phyloP scores from a whole-genome alignment of 2,888 invertebrate genomes.

The Rhabditoides inermis region DNA sequence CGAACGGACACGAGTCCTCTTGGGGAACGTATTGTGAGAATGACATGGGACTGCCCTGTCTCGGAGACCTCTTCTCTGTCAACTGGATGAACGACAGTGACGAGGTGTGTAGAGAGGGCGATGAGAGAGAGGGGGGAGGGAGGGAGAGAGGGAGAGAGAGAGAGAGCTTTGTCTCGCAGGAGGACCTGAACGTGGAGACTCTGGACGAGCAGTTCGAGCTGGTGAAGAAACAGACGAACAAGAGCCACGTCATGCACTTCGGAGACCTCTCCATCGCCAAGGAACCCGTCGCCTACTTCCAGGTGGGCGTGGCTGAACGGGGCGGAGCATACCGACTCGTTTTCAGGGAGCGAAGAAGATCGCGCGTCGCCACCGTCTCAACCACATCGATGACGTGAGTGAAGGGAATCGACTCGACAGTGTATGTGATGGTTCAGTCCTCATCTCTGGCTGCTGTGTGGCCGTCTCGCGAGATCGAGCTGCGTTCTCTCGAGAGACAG shows the following conservation, averaged over 20 bases:
- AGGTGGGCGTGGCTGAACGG: slow-evolving; percentile 51
- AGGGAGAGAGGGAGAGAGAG: not conserved
- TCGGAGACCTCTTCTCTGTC: slow-evolving; percentile 63
- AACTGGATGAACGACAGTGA: slow-evolving; percentile 64
- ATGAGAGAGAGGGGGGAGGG: not conserved
- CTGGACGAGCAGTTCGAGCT: slow-evolving; percentile 58
- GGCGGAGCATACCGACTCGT: not conserved
- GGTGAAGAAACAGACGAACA: slow-evolving; percentile 59
- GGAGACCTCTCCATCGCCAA: slow-evolving; percentile 56
- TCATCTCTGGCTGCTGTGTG: no score
- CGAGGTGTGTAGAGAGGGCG: slow-evolving; percentile 38
- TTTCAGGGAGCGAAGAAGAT: slow-evolving; percentile 8
- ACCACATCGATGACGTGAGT: not conserved
- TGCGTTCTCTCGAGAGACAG: slow-evolving; percentile 43
- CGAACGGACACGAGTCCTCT: slow-evolving; percentile 60
- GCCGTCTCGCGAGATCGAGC: slow-evolving; percentile 52
- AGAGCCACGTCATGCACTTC: slow-evolving; percentile 61
- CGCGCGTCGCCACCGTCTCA: slow-evolving; percentile 8
- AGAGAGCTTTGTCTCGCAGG: slow-evolving; percentile 49
- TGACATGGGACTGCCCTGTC: slow-evolving; percentile 49
- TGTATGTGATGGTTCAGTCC: no score
- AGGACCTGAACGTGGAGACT: slow-evolving; percentile 57
- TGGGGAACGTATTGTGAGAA: slow-evolving; percentile 62
- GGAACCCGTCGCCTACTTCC: slow-evolving; percentile 53
- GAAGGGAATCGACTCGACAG: no score